phyloP scores from a whole-genome alignment of 2,113 vertebrate species.

The Heterotis niloticus region DNA sequence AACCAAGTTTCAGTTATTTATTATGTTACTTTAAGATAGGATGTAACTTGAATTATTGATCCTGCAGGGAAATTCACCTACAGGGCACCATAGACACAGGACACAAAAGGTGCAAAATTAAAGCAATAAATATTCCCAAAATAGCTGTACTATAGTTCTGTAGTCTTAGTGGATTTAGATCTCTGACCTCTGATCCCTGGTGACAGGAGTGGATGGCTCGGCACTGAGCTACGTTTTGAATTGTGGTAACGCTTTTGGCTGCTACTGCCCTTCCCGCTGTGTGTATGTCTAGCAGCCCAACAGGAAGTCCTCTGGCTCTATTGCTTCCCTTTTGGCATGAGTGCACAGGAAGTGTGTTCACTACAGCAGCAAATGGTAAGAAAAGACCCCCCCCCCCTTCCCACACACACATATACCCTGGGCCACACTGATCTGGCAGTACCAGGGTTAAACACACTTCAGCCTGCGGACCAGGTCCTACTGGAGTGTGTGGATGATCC shows the following conservation, averaged over 20 bases:
- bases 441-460: no score
- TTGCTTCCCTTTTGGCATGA: constrained; percentile 25
- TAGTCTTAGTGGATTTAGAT: no score
- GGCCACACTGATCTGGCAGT: background rate
- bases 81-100: no score
- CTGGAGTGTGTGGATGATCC: background rate
- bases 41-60: no score
- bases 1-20: no score
- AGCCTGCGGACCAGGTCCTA: no score
- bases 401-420: background rate
- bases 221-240: background rate
- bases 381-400: constrained; percentile 12
- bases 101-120: no score
- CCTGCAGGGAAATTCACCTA: no score
- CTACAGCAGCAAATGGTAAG: background rate
- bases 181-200: background rate
- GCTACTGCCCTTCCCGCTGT: no score
- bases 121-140: no score
- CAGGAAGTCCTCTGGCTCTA: constrained; percentile 23
- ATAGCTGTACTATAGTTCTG: no score
- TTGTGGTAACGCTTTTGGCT: background rate
- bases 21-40: no score
- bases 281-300: background rate
- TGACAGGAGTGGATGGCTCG: background rate
- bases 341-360: constrained; percentile 17